phyloP scores from a whole-genome alignment of 1,140 invertebrate genomes.

The Zaprionus kolodkinae region DNA sequence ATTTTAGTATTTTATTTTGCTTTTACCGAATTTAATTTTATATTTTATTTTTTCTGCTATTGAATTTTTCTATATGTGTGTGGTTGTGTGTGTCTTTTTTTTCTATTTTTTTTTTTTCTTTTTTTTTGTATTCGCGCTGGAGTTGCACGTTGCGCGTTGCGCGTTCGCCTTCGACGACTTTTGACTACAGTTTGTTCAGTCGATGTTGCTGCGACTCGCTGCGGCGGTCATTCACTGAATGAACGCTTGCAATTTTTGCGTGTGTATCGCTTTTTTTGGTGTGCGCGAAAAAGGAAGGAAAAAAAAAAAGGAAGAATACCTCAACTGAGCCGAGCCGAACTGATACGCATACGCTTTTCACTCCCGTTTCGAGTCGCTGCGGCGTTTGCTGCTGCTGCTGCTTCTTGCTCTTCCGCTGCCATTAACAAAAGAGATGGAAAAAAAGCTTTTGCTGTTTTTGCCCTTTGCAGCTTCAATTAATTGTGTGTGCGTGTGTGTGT shows the following conservation, averaged over 20 bases:
- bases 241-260: conserved; percentile 78
- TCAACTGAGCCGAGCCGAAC: conserved; percentile 6
- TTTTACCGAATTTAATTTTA: conserved; percentile 21
- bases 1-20: conserved; percentile 21
- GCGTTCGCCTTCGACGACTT: conserved; percentile 31
- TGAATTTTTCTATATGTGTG: conserved; percentile 2
- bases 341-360: conserved; percentile 49
- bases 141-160: conserved; percentile 13
- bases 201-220: conserved; percentile 50
- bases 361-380: conserved; percentile 39
- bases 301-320: conserved; percentile 38
- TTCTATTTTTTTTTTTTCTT: neutral
- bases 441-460: conserved; percentile 62
- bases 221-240: conserved; percentile 71
- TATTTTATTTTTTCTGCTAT: neutral
- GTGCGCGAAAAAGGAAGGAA: conserved; percentile 23
- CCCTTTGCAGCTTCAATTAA: conserved; percentile 63
- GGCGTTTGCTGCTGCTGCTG: conserved; percentile 47
- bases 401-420: conserved; percentile 30
- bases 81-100: conserved; percentile 3
- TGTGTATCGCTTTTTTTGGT: conserved; percentile 73
- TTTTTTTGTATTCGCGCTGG: neutral
- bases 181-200: conserved; percentile 40
- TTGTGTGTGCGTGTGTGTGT: conserved; percentile 20
- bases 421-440: conserved; percentile 29